Percentiles rank a stretch among this genome's conserved stretches.
Evolutionary conservation across 2,113 vertebrate genomes (phyloP).

Genomic region (Pogonocichla stellata): DNA sequence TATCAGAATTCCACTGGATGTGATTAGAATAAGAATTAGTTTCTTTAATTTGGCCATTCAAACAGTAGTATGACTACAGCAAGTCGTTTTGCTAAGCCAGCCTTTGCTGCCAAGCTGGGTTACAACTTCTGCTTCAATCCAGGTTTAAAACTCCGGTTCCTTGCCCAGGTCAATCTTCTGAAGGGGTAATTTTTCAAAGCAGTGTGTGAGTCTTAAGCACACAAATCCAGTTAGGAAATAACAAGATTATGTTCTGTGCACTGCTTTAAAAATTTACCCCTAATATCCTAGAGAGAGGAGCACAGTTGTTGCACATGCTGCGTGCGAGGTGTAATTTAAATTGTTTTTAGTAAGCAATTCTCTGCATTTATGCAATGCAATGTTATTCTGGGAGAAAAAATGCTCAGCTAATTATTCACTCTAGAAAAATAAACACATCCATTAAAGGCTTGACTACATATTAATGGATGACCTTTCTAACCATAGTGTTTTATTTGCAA

Average conservation of each 20-base stretch:
- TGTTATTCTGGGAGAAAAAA: neutral
- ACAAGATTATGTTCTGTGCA: conserved; percentile 54
- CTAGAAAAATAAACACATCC: conserved; percentile 59
- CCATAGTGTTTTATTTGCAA: conserved; percentile 33
- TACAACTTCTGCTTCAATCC: conserved; percentile 31
- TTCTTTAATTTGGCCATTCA: conserved; percentile 69
- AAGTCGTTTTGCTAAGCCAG: conserved; percentile 46
- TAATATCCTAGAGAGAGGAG: neutral
- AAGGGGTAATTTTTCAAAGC: conserved; percentile 42
- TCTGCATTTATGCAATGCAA: neutral
- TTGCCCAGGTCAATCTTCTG: conserved; percentile 47
- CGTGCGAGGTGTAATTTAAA: neutral
- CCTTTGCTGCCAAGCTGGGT: conserved; percentile 29
- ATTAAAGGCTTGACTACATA: conserved; percentile 29
- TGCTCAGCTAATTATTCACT: conserved; percentile 20
- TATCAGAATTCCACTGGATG: conserved; percentile 71
- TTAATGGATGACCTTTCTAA: conserved; percentile 41
- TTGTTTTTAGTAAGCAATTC: conserved; percentile 31
- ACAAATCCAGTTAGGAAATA: conserved; percentile 48
- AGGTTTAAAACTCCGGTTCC: neutral
- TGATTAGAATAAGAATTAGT: conserved; percentile 73
- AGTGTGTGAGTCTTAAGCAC: conserved; percentile 18
- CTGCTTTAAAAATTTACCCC: conserved; percentile 44
- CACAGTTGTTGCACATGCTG: neutral
- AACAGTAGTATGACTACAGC: conserved; percentile 22